A percentile compares a stretch with the other conserved stretches of the same genome.
Evolutionary conservation across 2,797 vertebrate genomes (phyloP).

Genomic region (Pangasius macronema): DNA sequence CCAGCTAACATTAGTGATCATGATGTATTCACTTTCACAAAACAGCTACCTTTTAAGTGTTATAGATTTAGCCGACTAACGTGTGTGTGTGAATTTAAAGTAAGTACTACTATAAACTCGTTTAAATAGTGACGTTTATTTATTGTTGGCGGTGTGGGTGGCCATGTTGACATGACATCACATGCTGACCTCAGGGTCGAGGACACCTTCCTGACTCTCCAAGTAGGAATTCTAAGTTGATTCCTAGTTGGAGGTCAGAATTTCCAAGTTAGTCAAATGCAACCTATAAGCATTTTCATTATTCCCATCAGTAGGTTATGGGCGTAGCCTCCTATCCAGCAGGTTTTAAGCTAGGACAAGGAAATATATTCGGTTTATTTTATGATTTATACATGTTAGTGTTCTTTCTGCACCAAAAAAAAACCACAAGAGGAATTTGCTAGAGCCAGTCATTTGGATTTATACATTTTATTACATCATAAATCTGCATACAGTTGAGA

Average conservation of each 20-base stretch:
- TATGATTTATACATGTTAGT: background rate
- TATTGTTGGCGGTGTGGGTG: no score
- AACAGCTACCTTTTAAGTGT: background rate
- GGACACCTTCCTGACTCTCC: background rate
- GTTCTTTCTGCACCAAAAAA: background rate
- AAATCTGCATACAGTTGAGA: background rate
- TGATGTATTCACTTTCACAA: background rate
- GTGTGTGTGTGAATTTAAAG: background rate
- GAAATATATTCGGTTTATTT: background rate
- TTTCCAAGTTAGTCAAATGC: background rate
- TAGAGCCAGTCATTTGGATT: background rate
- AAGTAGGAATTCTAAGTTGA: background rate
- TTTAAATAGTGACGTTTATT: background rate
- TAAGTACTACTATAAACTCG: background rate
- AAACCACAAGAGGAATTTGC: background rate
- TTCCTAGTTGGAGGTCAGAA: no score
- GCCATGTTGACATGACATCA: background rate
- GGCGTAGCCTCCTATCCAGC: background rate
- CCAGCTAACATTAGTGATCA: background rate
- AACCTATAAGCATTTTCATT: background rate
- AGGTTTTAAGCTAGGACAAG: background rate
- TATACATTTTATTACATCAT: background rate
- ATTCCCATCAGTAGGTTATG: background rate
- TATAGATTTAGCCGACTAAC: no score
- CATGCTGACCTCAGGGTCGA: background rate